These are phyloP conservation scores for Forbesichthys agassizii DNA, from an alignment of 2,113 vertebrate species.

Conservation along the genomic window DNA sequence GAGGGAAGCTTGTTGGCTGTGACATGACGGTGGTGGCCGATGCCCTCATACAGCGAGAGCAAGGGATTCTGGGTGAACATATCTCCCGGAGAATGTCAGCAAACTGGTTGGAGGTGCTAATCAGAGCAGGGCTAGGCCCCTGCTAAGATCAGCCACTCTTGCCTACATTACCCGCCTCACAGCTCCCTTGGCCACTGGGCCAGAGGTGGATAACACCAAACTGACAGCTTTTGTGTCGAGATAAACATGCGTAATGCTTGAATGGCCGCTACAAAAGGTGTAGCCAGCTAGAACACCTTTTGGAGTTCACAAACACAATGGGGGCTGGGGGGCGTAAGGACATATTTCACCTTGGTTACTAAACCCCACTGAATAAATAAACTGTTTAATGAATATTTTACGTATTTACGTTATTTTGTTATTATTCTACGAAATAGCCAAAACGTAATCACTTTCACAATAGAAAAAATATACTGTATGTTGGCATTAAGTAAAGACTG, in stretches of 20 bases:
- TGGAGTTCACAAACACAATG: constrained; percentile 51
- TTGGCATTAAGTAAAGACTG: too few species aligned
- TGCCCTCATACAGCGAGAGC: constrained; percentile 79
- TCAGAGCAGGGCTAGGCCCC: constrained; percentile 82
- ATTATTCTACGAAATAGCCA: too few species aligned
- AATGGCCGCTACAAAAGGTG: constrained; percentile 66
- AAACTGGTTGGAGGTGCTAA: constrained; percentile 91
- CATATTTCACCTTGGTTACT: constrained; percentile 8
- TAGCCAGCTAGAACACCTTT: constrained; percentile 67
- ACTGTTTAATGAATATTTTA: background rate
- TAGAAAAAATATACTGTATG: too few species aligned
- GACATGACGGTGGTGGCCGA: constrained; percentile 83
- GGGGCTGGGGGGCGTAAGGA: constrained; percentile 39
- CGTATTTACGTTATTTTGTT: too few species aligned
- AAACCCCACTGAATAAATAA: constrained; percentile 20
- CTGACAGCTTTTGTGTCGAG: constrained; percentile 68
- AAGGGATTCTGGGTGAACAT: constrained; percentile 87
- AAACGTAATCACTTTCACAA: too few species aligned
- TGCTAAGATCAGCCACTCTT: constrained; percentile 66
- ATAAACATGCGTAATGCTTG: constrained; percentile 69
- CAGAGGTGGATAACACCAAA: constrained; percentile 49
- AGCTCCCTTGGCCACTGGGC: constrained; percentile 60
- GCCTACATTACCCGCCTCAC: constrained; percentile 70
- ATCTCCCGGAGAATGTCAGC: constrained; percentile 92
- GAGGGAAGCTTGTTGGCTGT: constrained; percentile 81